Evolutionary conservation across 2,888 invertebrate species (phyloP).

Genomic region (Caenorhabditis sulstoni): DNA sequence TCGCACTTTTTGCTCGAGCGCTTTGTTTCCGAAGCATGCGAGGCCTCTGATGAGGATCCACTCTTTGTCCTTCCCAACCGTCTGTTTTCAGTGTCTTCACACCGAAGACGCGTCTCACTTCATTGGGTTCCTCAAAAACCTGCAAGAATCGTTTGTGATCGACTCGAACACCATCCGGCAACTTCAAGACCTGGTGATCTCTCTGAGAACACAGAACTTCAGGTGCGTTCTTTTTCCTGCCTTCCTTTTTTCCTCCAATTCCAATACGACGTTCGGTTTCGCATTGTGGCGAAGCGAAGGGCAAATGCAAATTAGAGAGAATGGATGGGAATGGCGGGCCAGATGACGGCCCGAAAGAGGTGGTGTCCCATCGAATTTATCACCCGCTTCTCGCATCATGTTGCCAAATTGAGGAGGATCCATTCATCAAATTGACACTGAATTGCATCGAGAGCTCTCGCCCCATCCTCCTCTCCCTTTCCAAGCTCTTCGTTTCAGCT

Average conservation of each 20-base stretch:
- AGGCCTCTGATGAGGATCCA: no score
- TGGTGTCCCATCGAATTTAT: conserved; percentile 39
- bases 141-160: conserved; percentile 61
- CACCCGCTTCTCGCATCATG: conserved; percentile 24
- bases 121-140: conserved; percentile 51
- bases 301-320: conserved; percentile 13
- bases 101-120: conserved; percentile 57
- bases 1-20: conserved; percentile 20
- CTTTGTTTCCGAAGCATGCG: conserved; percentile 3
- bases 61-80: background rate
- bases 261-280: background rate
- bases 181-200: conserved; percentile 74
- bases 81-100: conserved; percentile 54
- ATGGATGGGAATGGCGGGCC: background rate
- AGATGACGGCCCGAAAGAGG: conserved; percentile 23
- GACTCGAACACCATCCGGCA: conserved; percentile 67
- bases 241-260: no score
- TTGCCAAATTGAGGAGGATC: conserved; percentile 24
- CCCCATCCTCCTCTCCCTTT: background rate
- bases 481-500: conserved; percentile 65
- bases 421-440: conserved; percentile 43
- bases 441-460: background rate
- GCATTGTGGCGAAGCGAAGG: conserved; percentile 5
- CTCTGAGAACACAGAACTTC: conserved; percentile 73
- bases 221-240: conserved; percentile 50